phyloP scores from a whole-genome alignment of 2,113 vertebrate genomes.

The Pithys albifrons region DNA sequence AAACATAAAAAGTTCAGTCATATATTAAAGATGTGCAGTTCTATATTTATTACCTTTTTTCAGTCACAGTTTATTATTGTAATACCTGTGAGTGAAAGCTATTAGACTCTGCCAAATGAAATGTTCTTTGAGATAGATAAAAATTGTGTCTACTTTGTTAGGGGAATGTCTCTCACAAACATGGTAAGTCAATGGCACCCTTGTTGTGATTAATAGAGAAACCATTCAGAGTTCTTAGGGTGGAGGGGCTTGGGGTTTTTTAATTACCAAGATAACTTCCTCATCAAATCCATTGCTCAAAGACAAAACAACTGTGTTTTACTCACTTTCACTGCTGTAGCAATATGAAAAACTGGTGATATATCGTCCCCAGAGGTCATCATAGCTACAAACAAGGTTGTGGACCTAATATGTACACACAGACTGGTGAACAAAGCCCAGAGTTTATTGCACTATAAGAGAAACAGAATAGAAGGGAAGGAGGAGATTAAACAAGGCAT shows the following conservation, averaged over 20 bases:
- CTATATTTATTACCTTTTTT: background rate
- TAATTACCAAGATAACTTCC: conserved; percentile 20
- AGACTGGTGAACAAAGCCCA: background rate
- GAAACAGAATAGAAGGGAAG: conserved; percentile 27
- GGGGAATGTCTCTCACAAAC: background rate
- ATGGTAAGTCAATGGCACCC: background rate
- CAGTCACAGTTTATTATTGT: background rate
- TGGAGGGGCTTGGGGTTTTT: background rate
- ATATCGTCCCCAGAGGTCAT: background rate
- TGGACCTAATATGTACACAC: background rate
- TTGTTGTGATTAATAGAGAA: background rate
- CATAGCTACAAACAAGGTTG: background rate
- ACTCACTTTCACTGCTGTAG: background rate
- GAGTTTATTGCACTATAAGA: background rate
- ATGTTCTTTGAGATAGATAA: background rate
- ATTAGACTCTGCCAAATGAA: background rate
- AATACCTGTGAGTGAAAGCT: background rate
- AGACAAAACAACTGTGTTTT: conserved; percentile 1
- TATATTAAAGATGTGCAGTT: background rate
- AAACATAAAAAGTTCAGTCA: background rate
- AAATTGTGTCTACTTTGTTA: background rate
- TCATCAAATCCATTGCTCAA: background rate
- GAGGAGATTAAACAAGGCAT: conserved; percentile 10
- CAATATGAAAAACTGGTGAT: conserved; percentile 50
- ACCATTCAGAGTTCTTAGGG: background rate